These are phyloP conservation scores for Tetrax tetrax DNA, from an alignment of 2,113 vertebrate species.

Conservation along the genomic window DNA sequence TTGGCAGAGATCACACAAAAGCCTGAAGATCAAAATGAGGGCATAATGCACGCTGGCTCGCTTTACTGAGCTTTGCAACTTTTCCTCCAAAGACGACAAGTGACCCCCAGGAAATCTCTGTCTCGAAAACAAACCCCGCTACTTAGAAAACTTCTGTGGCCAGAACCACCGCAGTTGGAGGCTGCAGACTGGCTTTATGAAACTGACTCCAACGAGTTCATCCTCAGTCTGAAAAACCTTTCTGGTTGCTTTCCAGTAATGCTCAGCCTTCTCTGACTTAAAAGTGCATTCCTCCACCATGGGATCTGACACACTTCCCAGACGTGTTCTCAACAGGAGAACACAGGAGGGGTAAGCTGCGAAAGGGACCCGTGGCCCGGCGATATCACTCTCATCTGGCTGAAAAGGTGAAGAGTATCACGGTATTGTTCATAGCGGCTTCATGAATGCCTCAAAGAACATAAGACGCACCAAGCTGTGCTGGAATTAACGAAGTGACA, in stretches of 20 bases:
- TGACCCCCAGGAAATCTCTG: neutral
- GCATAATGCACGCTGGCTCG: rapidly evolving
- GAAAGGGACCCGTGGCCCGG: neutral
- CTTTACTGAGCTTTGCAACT: conserved; percentile 12
- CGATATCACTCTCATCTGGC: rapidly evolving
- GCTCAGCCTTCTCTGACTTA: neutral
- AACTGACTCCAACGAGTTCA: neutral
- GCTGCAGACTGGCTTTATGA: neutral
- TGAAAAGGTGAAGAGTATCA: neutral
- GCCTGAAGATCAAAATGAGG: neutral
- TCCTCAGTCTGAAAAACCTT: neutral
- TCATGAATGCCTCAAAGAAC: rapidly evolving
- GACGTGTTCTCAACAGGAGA: neutral
- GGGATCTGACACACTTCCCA: neutral
- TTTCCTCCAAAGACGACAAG: neutral
- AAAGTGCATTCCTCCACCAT: neutral
- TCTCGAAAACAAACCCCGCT: neutral
- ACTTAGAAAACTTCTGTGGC: neutral
- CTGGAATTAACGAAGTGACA: neutral
- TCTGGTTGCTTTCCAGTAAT: neutral
- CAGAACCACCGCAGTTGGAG: neutral
- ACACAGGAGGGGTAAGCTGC: rapidly evolving
- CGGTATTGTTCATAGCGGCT: neutral
- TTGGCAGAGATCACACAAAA: neutral
- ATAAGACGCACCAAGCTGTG: neutral